Evolutionary conservation across 2,797 vertebrate genomes (phyloP).

Genomic region (Galago senegalensis): DNA sequence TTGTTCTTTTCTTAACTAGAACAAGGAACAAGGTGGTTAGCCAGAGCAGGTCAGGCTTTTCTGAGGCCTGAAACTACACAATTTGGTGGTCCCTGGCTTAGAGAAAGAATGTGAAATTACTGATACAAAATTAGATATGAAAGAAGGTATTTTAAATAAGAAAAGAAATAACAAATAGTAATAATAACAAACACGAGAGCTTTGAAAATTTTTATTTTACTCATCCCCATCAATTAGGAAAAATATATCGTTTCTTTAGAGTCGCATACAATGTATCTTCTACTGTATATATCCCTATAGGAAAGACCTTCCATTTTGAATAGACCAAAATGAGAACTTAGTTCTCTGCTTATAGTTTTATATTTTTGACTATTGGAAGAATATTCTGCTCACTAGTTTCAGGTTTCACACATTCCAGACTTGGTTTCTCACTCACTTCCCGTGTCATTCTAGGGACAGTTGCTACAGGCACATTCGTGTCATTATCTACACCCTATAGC

Average conservation of each 20-base stretch:
- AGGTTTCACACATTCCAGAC: not conserved
- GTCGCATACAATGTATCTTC: not conserved
- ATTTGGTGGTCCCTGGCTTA: not conserved
- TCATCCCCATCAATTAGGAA: constrained; percentile 8
- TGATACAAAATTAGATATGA: not conserved
- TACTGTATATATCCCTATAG: not conserved
- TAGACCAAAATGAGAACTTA: constrained; percentile 1
- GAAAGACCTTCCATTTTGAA: not conserved
- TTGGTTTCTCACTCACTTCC: not conserved
- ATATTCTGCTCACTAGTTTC: constrained; percentile 38
- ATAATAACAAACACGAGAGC: constrained; percentile 8
- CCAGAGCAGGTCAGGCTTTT: not conserved
- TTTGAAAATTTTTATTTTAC: constrained; percentile 24
- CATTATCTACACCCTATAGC: not conserved
- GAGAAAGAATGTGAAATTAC: constrained; percentile 56
- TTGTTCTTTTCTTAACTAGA: constrained; percentile 25
- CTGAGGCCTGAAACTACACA: not conserved
- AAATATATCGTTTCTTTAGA: not conserved
- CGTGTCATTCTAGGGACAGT: not conserved
- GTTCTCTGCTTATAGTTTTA: constrained; percentile 44
- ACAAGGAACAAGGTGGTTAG: not conserved
- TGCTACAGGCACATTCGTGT: not conserved
- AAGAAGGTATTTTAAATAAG: constrained; percentile 57
- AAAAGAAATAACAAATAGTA: not conserved
- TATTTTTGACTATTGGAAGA: constrained; percentile 1